Evolutionary conservation across 2,888 invertebrate genomes (phyloP).

Genomic region (Piscicola geometra): DNA sequence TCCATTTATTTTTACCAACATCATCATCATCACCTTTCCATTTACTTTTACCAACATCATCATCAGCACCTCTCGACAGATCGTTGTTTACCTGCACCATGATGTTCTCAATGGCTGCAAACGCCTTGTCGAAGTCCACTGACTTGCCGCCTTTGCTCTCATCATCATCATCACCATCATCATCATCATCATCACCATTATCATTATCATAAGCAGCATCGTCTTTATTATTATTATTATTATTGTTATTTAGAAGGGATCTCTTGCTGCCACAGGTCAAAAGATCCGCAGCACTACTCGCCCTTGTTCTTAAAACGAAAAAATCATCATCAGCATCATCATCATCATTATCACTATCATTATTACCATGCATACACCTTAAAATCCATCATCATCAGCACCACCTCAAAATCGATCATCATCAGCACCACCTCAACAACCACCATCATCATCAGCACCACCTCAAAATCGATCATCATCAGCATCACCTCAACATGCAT

Average conservation of each 20-base stretch:
- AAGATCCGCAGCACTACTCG: not conserved
- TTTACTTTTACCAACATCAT: not conserved
- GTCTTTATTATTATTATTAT: conserved; percentile 1
- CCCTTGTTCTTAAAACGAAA: not conserved
- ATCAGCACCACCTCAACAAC: no score
- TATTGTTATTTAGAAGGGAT: no score
- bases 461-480: no score
- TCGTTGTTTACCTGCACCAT: not conserved
- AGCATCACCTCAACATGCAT: no score
- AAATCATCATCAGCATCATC: not conserved
- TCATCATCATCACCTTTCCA: not conserved
- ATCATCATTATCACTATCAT: not conserved
- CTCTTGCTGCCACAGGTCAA: no score
- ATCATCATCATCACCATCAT: not conserved
- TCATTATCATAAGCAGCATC: not conserved
- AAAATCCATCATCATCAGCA: no score
- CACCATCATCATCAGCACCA: no score
- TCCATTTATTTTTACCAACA: not conserved
- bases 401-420: no score
- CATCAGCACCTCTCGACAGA: conserved; percentile 1
- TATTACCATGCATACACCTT: not conserved
- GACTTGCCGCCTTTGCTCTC: not conserved
- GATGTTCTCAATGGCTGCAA: not conserved
- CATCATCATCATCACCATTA: conserved; percentile 11
- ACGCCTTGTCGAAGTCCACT: not conserved